Percentiles rank a stretch among this genome's conserved stretches.
phyloP scores from a whole-genome alignment of 2,888 invertebrate species.

The Catonia carolina region DNA sequence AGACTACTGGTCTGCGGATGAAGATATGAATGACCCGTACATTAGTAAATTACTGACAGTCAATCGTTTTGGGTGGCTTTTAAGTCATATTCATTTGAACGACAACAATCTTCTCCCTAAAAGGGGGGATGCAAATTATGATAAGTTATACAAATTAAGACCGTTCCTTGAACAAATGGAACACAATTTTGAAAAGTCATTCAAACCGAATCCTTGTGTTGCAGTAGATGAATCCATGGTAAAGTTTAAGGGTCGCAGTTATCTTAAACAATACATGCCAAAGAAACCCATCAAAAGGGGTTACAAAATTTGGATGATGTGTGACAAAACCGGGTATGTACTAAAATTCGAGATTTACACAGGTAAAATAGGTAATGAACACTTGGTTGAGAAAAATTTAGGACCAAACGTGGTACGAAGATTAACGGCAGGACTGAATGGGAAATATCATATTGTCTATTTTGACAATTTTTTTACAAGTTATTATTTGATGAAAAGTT shows the following conservation, averaged over 20 bases:
- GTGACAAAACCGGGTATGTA: slow-evolving; percentile 31
- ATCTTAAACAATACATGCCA: slow-evolving; percentile 34
- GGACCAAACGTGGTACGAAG: slow-evolving; percentile 33
- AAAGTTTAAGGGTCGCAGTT: slow-evolving; percentile 34
- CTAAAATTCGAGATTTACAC: slow-evolving; percentile 37
- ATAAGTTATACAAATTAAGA: slow-evolving; percentile 13
- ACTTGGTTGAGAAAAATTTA: slow-evolving; percentile 30
- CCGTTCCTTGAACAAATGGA: slow-evolving; percentile 13
- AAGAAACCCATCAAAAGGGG: slow-evolving; percentile 36
- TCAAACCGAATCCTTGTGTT: slow-evolving; percentile 7
- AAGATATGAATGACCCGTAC: too few relatives aligned
- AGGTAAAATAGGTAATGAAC: slow-evolving; percentile 34
- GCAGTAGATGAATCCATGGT: slow-evolving; percentile 34
- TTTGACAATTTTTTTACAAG: slow-evolving; percentile 36
- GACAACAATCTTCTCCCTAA: slow-evolving; percentile 13
- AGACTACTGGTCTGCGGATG: slow-evolving; percentile 29
- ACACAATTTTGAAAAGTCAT: slow-evolving; percentile 3
- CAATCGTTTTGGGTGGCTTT: slow-evolving; percentile 32
- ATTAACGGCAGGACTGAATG: slow-evolving; percentile 30
- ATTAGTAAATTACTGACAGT: slow-evolving; percentile 26
- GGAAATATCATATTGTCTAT: slow-evolving; percentile 33
- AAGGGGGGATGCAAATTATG: slow-evolving; percentile 1
- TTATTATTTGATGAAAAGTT: slow-evolving; percentile 8
- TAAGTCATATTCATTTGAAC: slow-evolving; percentile 33
- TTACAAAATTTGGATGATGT: slow-evolving; percentile 35